phyloP scores from a whole-genome alignment of 30 jellyfish, hydroid and myxozoan species.

The Morbakka virulenta region DNA sequence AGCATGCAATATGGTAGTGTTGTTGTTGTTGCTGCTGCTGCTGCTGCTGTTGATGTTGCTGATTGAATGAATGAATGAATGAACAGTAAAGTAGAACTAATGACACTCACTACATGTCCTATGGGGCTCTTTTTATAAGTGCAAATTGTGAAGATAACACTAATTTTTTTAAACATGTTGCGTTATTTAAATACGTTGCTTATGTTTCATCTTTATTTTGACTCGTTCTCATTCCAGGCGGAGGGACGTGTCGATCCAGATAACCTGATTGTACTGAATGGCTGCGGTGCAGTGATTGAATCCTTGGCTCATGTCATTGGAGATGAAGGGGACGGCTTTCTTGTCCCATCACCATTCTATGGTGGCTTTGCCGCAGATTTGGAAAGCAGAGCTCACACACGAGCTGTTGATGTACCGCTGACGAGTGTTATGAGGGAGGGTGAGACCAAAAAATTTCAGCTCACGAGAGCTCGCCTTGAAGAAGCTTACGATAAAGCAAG shows the following conservation, averaged over 20 bases:
- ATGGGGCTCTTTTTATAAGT: too few species aligned
- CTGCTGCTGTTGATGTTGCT: too few species aligned
- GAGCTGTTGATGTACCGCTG: conserved; percentile 45
- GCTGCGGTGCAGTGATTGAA: conserved; percentile 87
- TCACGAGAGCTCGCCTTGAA: conserved; percentile 56
- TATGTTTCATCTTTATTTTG: too few species aligned
- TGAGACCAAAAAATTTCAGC: conserved; percentile 52
- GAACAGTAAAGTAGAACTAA: too few species aligned
- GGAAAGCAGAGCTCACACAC: conserved; percentile 37
- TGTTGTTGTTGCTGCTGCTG: too few species aligned
- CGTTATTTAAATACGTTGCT: too few species aligned
- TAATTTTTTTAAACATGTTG: too few species aligned
- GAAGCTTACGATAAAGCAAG: conserved; percentile 38
- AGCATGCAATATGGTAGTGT: too few species aligned
- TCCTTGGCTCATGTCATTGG: conserved; percentile 30
- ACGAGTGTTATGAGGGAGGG: conserved; percentile 23
- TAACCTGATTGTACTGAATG: conserved; percentile 65
- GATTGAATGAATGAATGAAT: too few species aligned
- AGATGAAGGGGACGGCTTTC: conserved; percentile 73
- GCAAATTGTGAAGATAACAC: too few species aligned
- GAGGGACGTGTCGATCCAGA: conserved; percentile 25
- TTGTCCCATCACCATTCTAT: conserved; percentile 79
- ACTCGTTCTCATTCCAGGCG: too few species aligned
- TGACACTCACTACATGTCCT: too few species aligned
- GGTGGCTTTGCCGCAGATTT: conserved; percentile 64